Percentiles rank a stretch among this genome's conserved stretches.
phyloP scores from a whole-genome alignment of 1,140 invertebrate genomes.

The Helicoverpa zea region DNA sequence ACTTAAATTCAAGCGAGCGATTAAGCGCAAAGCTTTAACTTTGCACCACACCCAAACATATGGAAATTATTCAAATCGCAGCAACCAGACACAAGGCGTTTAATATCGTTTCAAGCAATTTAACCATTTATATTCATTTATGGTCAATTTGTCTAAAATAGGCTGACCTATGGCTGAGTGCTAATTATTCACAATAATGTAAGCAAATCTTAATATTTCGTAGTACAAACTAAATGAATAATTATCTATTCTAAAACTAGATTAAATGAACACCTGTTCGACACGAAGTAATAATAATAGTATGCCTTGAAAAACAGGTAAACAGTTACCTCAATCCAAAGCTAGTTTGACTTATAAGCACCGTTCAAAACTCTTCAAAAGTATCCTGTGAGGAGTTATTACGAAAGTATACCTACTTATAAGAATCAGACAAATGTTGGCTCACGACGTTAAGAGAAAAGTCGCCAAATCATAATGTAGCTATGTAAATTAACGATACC shows the following conservation, averaged over 20 bases:
- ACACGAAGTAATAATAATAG: neutral
- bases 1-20: neutral
- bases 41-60: slow-evolving; percentile 20
- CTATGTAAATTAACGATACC: slow-evolving; percentile 16
- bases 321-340: neutral
- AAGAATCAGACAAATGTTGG: too few species aligned
- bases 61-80: slow-evolving; percentile 47
- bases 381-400: too few species aligned
- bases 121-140: slow-evolving; percentile 28
- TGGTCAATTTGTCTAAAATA: slow-evolving; percentile 43
- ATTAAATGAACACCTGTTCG: slow-evolving; percentile 23
- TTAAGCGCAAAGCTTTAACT: neutral
- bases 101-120: slow-evolving; percentile 43
- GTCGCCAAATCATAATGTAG: neutral
- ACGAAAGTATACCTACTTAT: too few species aligned
- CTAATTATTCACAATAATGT: slow-evolving; percentile 6
- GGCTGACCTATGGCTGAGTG: slow-evolving; percentile 21
- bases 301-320: neutral
- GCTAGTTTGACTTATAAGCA: neutral
- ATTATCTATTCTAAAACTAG: neutral
- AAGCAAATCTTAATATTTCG: neutral
- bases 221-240: neutral
- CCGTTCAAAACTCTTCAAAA: too few species aligned
- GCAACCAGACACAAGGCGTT: slow-evolving; percentile 24
- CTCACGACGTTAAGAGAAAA: neutral